Evolutionary conservation across 2,113 vertebrate species (phyloP), one percentile per base, ranked within the genome.

Genomic region (Epinephelus lanceolatus): DNA sequence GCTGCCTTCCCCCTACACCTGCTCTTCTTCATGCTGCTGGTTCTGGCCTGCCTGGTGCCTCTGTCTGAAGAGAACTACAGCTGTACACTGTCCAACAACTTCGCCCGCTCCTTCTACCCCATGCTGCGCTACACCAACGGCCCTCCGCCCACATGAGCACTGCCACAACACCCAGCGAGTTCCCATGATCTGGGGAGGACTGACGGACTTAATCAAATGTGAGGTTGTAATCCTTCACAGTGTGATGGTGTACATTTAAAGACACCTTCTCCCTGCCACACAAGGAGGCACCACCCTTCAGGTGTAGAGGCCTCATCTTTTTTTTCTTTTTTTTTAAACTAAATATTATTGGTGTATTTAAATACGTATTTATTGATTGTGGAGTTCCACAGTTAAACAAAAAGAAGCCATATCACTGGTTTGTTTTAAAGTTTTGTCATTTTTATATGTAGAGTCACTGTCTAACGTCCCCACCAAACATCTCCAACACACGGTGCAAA

Each of bases 121-220:
- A 99, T 98, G 98, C 95, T 99, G 82, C 94, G 88, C 53, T 99
- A 99, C 83, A 97, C 95, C 93, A 98, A 98, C 0, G 98, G 98
- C 1, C 98, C 98, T 0, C 98, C 98, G 0, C 98, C 98, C 3
- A 98, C 96, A 21, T 96, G 92, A 96, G 9, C 15, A 2, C 75
- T 4, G 33, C 53, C 69, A 8, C 3, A 5, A 0, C 0, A 0
- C n/a, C 11, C 7, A 96, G 67, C 94, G 3, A 51, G 4, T 49
- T 49, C 42, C 11, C 42, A 8, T 45, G 42, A 45, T 45, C 9
- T 10, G 42, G 11, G 42, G 42, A 45, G 42, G 42, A 45, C 42
- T 45, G 42, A 45, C 0, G 9, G 42, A 45, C 42, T 11, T 12
- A 45, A 12, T 45, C 9, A 45, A 9, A 13, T 25, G 57, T 59